phyloP scores from a whole-genome alignment of 2,113 vertebrate genomes.

The Ranitomeya variabilis region DNA sequence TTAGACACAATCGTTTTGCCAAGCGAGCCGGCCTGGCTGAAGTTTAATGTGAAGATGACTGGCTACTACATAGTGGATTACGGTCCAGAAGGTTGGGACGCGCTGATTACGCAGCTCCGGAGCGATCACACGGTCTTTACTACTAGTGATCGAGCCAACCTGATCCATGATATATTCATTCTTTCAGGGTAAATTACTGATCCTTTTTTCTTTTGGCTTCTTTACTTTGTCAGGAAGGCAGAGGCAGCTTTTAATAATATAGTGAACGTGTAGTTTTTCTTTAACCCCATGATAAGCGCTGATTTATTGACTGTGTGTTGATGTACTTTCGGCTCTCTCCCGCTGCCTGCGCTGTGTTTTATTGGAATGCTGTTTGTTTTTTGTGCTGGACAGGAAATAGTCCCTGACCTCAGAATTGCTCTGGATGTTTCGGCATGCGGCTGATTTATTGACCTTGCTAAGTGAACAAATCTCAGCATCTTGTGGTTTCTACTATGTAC shows the following conservation, averaged over 20 bases:
- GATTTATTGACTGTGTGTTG: slow-evolving; percentile 18
- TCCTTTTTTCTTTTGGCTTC: not conserved
- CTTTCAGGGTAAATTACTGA: slow-evolving; percentile 79
- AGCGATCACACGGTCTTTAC: slow-evolving; percentile 74
- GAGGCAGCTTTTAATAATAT: not conserved
- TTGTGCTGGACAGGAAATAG: slow-evolving; percentile 50
- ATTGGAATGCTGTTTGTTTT: slow-evolving; percentile 46
- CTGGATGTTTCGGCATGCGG: slow-evolving; percentile 34
- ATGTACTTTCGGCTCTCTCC: slow-evolving; percentile 14
- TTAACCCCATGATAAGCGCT: slow-evolving; percentile 35
- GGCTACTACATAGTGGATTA: slow-evolving; percentile 94
- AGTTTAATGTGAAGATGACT: slow-evolving; percentile 85
- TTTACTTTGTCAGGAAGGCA: not conserved
- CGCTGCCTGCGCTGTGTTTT: slow-evolving; percentile 34
- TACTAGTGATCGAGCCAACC: slow-evolving; percentile 83
- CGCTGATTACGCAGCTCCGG: slow-evolving; percentile 74
- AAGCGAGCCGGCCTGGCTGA: slow-evolving; percentile 84
- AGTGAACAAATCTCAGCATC: slow-evolving; percentile 34
- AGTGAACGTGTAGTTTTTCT: slow-evolving; percentile 36
- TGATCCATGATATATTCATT: slow-evolving; percentile 89
- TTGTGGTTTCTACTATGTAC: slow-evolving; percentile 38
- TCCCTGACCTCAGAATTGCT: slow-evolving; percentile 45
- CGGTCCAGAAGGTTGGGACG: slow-evolving; percentile 75
- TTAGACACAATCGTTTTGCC: slow-evolving; percentile 65
- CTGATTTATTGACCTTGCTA: slow-evolving; percentile 53